Conservation (phyloP, 2,113 vertebrate species). For the Naja naja region DNA sequence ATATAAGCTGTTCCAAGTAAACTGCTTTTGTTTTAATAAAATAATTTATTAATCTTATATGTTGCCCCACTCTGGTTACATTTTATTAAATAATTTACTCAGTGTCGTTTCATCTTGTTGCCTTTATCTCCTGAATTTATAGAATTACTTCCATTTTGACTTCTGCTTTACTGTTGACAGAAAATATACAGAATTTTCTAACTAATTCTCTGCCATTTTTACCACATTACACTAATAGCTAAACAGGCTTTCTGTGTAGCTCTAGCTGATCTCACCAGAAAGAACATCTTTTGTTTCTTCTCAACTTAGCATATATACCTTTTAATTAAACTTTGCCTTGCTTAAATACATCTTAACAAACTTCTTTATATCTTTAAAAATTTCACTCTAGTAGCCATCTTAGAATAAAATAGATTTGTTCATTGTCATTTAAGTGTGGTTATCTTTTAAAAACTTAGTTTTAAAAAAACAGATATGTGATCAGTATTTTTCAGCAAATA, state of each 20-base stretch:
- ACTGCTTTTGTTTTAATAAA: neutral
- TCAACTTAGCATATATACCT: neutral
- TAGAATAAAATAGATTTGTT: neutral
- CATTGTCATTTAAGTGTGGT: neutral
- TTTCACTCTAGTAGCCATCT: neutral
- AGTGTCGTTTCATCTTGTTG: slow-evolving; percentile 13
- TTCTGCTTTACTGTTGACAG: slow-evolving; percentile 31
- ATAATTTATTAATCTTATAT: neutral
- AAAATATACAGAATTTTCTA: slow-evolving; percentile 46
- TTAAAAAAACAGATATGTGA: neutral
- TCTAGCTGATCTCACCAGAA: slow-evolving; percentile 28
- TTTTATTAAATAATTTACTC: neutral
- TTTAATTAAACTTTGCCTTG: neutral
- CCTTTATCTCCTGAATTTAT: neutral
- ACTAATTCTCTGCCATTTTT: slow-evolving; percentile 24
- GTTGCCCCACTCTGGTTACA: neutral
- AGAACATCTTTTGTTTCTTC: slow-evolving; percentile 14
- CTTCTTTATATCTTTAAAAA: neutral
- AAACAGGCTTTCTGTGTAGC: slow-evolving; percentile 10
- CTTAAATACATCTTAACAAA: neutral
- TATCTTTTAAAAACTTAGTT: neutral
- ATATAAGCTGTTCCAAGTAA: neutral
- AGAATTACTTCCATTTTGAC: slow-evolving; percentile 27
- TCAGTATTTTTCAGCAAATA: neutral
- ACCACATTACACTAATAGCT: slow-evolving; percentile 9